These are phyloP conservation scores for Dasypogon diadema DNA, from an alignment of 2,888 invertebrate species.

Conservation along the genomic window DNA sequence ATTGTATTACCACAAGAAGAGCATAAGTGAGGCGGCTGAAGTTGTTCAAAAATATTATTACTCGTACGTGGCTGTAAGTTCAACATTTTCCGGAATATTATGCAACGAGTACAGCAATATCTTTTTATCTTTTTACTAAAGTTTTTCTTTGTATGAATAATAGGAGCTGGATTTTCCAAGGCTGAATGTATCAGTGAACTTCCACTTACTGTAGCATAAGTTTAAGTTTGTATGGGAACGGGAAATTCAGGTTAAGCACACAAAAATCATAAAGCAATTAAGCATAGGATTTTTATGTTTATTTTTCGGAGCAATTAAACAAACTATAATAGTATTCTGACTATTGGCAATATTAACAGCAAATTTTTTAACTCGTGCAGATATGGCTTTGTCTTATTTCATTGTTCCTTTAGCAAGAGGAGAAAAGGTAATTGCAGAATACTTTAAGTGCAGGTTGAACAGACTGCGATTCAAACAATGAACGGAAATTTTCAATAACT, in stretches of 20 bases:
- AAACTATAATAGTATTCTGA: no score
- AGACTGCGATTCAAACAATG: not conserved
- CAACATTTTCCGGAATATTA: not conserved
- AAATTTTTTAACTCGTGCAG: no score
- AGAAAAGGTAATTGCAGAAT: not conserved
- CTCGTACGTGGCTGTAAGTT: not conserved
- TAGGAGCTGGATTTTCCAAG: not conserved
- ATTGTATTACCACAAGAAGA: not conserved
- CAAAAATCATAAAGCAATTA: not conserved
- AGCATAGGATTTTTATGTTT: not conserved
- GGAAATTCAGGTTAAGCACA: not conserved
- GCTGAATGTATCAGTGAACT: not conserved
- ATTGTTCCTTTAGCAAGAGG: not conserved
- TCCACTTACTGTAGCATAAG: no score
- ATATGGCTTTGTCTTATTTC: not conserved
- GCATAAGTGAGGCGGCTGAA: not conserved
- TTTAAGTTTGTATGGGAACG: no score
- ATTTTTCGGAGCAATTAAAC: not conserved
- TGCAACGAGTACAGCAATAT: not conserved
- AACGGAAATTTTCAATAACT: not conserved
- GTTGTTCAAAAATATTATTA: not conserved
- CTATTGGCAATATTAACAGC: no score
- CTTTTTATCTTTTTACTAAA: not conserved
- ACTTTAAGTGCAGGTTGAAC: not conserved
- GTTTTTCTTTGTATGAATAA: not conserved